A percentile compares a stretch with the other conserved stretches of the same genome.
phyloP scores from a whole-genome alignment of 2,888 invertebrate genomes.

The Synanthedon myopaeformis region DNA sequence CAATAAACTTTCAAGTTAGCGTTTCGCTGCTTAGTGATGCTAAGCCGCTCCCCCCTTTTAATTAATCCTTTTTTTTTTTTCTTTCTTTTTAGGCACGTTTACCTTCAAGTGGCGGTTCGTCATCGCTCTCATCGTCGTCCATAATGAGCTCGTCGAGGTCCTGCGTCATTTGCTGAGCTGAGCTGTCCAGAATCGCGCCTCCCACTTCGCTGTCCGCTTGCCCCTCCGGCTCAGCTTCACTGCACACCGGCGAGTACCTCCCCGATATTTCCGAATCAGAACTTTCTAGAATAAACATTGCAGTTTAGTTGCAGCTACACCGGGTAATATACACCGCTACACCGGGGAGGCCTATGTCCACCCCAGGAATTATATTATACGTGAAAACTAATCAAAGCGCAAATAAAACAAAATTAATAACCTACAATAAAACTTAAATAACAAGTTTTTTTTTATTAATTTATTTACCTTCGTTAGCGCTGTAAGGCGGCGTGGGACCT shows the following conservation, averaged over 20 bases:
- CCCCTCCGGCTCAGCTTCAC: conserved; percentile 45
- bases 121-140: conserved; percentile 49
- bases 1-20: no score
- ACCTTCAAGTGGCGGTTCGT: conserved; percentile 36
- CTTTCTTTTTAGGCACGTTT: background rate
- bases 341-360: no score
- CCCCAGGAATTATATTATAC: no score
- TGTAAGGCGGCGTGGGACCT: conserved; percentile 61
- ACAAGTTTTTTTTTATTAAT: background rate
- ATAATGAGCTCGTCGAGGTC: conserved; percentile 55
- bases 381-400: no score
- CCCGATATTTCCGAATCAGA: conserved; percentile 71
- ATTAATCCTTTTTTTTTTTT: no score
- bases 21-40: no score
- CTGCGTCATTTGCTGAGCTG: conserved; percentile 39
- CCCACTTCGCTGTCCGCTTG: conserved; percentile 8
- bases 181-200: conserved; percentile 20
- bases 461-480: conserved; percentile 39
- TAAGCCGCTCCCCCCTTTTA: no score
- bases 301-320: no score
- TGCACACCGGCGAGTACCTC: conserved; percentile 77
- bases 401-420: no score
- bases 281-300: conserved; percentile 32
- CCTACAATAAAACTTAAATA: no score
- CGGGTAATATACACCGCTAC: no score